Evolutionary conservation across 2,888 invertebrate species (phyloP).

Genomic region (Limnephilus rhombicus): DNA sequence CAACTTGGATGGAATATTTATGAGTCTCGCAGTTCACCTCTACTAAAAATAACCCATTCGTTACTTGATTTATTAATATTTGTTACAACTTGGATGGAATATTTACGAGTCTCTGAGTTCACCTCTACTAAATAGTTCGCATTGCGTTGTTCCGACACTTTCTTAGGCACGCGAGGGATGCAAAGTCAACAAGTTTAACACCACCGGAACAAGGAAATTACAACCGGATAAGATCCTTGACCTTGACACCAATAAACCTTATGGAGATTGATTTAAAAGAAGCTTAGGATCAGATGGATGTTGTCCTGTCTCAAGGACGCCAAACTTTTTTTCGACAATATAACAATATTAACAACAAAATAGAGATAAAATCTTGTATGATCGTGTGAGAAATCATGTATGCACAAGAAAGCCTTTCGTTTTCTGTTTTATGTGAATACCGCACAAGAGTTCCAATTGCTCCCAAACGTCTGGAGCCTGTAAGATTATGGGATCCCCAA

Average conservation of each 20-base stretch:
- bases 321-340: too few relatives aligned
- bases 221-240: constrained; percentile 24
- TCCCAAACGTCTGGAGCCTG: too few relatives aligned
- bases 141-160: background rate
- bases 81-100: background rate
- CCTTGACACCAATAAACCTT: constrained; percentile 9
- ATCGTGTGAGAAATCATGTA: too few relatives aligned
- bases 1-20: background rate
- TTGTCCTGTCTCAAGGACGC: too few relatives aligned
- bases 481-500: too few relatives aligned
- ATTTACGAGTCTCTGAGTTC: background rate
- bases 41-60: background rate
- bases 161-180: constrained; percentile 14
- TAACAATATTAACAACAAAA: too few relatives aligned
- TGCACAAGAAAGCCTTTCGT: too few relatives aligned
- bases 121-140: background rate
- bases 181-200: background rate
- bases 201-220: constrained; percentile 6
- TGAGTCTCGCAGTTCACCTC: background rate
- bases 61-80: background rate
- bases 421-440: too few relatives aligned
- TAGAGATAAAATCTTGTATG: too few relatives aligned
- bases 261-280: background rate
- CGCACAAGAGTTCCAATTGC: too few relatives aligned
- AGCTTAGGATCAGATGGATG: too few relatives aligned